Conservation (phyloP, 2,113 vertebrate species). For the Hoplias malabaricus region DNA sequence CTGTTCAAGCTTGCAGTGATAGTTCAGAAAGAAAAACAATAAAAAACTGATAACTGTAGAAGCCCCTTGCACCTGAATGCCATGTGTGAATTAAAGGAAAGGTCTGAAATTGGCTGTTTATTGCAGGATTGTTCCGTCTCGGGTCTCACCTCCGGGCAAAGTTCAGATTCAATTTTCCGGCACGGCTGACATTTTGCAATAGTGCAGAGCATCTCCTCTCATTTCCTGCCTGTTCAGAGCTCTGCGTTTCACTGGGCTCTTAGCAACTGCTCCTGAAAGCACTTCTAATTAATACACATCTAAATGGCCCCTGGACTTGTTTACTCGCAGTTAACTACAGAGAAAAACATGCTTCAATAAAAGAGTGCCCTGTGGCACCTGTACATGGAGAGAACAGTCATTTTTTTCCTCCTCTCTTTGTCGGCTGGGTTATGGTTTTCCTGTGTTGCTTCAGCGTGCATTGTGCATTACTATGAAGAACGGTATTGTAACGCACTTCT, state of each 20-base stretch:
- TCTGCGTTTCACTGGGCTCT: not conserved
- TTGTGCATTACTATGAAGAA: not conserved
- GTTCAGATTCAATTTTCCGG: slow-evolving; percentile 17
- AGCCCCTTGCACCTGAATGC: not conserved
- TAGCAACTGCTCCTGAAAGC: slow-evolving; percentile 6
- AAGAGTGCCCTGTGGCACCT: not conserved
- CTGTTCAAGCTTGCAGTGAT: not conserved
- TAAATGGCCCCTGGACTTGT: not conserved
- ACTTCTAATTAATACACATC: slow-evolving; percentile 13
- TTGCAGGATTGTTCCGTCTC: not conserved
- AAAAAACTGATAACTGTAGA: not conserved
- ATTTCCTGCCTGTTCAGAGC: not conserved
- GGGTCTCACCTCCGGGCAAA: not conserved
- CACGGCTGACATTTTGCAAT: not conserved
- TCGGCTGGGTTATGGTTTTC: not conserved
- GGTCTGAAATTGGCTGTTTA: not conserved
- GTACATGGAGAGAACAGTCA: not conserved
- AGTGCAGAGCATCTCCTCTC: not conserved
- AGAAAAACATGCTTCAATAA: not conserved
- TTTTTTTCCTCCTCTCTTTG: not conserved
- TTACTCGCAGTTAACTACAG: not conserved
- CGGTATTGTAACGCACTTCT: not conserved
- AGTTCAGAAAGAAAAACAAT: not conserved
- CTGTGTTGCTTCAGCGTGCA: not conserved
- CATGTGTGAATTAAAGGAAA: not conserved